These are phyloP conservation scores for Holothuria scabra DNA, from an alignment of 53 echinoderm and acorn worm genomes.

Conservation along the genomic window DNA sequence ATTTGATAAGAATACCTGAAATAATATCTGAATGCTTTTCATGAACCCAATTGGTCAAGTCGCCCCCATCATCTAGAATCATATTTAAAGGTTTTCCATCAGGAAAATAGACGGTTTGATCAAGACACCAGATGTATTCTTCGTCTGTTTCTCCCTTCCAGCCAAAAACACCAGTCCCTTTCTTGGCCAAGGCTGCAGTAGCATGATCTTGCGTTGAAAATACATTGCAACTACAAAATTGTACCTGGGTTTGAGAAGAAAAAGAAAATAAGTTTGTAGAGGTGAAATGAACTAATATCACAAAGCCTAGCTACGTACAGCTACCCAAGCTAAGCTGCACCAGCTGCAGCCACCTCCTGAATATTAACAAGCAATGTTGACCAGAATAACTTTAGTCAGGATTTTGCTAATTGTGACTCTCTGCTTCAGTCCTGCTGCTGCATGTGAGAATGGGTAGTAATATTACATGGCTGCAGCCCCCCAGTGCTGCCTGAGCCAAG, in stretches of 20 bases:
- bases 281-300: too few relatives aligned
- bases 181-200: conserved; percentile 91
- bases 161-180: conserved; percentile 90
- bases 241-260: conserved; percentile 59
- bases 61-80: conserved; percentile 98
- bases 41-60: conserved; percentile 91
- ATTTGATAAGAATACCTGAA: conserved; percentile 48
- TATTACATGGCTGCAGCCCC: too few relatives aligned
- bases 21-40: conserved; percentile 78
- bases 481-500: too few relatives aligned
- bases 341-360: too few relatives aligned
- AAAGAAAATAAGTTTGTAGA: too few relatives aligned
- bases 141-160: conserved; percentile 99
- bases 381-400: too few relatives aligned
- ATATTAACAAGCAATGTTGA: too few relatives aligned
- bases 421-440: too few relatives aligned
- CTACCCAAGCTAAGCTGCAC: too few relatives aligned
- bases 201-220: conserved; percentile 99
- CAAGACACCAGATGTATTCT: conserved; percentile 98
- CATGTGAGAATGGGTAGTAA: too few relatives aligned
- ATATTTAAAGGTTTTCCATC: conserved; percentile 93
- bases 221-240: conserved; percentile 98
- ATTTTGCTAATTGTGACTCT: too few relatives aligned
- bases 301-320: too few relatives aligned
- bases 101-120: conserved; percentile 87